Base-by-base conservation (phyloP, 2,113 vertebrate species). In the Vimba vimba region DNA sequence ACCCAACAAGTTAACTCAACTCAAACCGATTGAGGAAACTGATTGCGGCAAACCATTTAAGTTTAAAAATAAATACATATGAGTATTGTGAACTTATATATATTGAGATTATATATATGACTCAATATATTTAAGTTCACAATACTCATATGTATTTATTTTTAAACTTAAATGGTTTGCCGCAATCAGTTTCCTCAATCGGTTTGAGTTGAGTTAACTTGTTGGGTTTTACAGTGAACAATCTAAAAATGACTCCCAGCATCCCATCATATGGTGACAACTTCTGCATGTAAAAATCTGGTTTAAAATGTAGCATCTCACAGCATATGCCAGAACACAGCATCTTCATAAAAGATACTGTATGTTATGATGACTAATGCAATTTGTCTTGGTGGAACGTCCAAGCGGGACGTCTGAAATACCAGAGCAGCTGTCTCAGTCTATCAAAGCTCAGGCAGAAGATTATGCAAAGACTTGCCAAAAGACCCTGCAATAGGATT, bases 381-480 rank as follows among this genome's bases (percentile, higher is more conserved):
- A 59, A 45, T 79, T 21, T 75, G 79, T 87, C 50, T 21, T 27
- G 17, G 43, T 30, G n/a, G 30, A n/a, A 33, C 50, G 25, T 79
- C 27, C 45, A 66, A 73, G n/a, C 12, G 62, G 66, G 27, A 73
- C 39, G 6, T 83, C 52, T 80, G 77, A 75, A 79, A 86, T 85
- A 84, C 74, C 85, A 52, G 4, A 75, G 73, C 92, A 94, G 89
- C 92, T 93, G 92, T 90, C 85, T 85, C 64, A 19, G 39, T 73
- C 81, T 85, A 85, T 36, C 69, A 75, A 83, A 82, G 83, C 76
- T 88, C 82, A 82, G 87, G 86, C 79, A 57, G 4, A 68, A 86
- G 78, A 87, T 47, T 90, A 91, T 76, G 87, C 86, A 84, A 74
- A 90, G 62, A 77, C 36, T 3, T 52, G 79, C 52, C 57, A 89